Percentiles rank a stretch among this genome's conserved stretches.
Evolutionary conservation across 1,140 invertebrate species (phyloP).

Genomic region (Apis laboriosa): DNA sequence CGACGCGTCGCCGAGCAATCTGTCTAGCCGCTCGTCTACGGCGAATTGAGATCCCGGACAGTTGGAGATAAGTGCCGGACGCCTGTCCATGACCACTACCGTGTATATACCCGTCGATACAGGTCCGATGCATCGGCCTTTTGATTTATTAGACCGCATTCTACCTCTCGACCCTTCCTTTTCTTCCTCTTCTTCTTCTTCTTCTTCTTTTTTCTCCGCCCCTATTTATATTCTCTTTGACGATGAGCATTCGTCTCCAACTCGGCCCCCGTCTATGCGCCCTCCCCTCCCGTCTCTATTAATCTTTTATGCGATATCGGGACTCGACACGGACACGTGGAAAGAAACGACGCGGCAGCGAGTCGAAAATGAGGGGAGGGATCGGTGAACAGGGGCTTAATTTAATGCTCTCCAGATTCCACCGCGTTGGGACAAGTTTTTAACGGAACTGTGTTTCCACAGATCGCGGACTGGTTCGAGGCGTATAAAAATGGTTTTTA

Average conservation of each 20-base stretch:
- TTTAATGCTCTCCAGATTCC: not conserved
- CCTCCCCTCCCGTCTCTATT: slow-evolving; percentile 32
- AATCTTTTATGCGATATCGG: slow-evolving; percentile 43
- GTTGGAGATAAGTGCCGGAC: slow-evolving; percentile 47
- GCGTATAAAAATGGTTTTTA: not conserved
- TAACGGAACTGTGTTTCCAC: not conserved
- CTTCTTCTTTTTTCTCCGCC: too few species aligned
- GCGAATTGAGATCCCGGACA: slow-evolving; percentile 44
- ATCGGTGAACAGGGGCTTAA: not conserved
- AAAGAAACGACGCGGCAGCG: slow-evolving; percentile 21
- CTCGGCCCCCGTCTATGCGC: slow-evolving; percentile 8
- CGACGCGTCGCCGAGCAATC: slow-evolving; percentile 43
- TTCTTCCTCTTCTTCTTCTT: too few species aligned
- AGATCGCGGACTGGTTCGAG: not conserved
- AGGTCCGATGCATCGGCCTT: slow-evolving; percentile 39
- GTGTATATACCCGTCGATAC: slow-evolving; percentile 39
- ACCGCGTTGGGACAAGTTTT: not conserved
- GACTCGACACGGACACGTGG: slow-evolving; percentile 25
- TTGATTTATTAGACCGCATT: slow-evolving; percentile 62
- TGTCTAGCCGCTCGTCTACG: slow-evolving; percentile 37
- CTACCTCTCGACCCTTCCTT: slow-evolving; percentile 37
- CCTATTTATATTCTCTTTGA: slow-evolving; percentile 57
- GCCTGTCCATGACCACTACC: slow-evolving; percentile 36
- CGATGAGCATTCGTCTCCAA: slow-evolving; percentile 46
- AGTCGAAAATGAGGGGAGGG: not conserved